These are phyloP conservation scores for Neocloeon triangulifer DNA, from an alignment of 1,140 invertebrate species.

Conservation along the genomic window DNA sequence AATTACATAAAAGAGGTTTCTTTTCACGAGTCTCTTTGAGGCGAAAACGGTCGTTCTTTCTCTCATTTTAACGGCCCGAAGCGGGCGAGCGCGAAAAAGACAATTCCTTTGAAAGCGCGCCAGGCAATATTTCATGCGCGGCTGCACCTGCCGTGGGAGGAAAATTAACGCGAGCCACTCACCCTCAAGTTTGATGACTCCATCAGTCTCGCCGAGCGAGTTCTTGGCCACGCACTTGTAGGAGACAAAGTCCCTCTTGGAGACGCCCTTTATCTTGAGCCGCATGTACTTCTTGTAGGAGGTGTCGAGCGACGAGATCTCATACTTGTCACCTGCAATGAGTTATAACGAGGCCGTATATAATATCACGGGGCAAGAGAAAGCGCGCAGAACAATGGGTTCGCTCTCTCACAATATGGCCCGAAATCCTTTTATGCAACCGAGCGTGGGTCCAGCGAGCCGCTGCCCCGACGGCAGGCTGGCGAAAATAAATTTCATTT, in stretches of 20 bases:
- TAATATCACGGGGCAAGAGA: too few species aligned
- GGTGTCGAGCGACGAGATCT: slow-evolving; percentile 49
- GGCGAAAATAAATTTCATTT: too few species aligned
- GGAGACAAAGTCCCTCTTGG: slow-evolving; percentile 55
- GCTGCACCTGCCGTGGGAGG: neutral
- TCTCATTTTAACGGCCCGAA: too few species aligned
- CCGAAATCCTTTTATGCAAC: too few species aligned
- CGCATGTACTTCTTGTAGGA: slow-evolving; percentile 74
- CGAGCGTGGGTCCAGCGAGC: too few species aligned
- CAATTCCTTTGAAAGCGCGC: neutral
- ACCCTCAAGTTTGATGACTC: slow-evolving; percentile 82
- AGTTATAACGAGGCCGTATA: neutral
- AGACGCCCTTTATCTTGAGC: slow-evolving; percentile 61
- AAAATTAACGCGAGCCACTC: slow-evolving; percentile 13
- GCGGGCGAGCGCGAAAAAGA: too few species aligned
- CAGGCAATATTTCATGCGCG: neutral
- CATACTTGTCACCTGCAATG: slow-evolving; percentile 62
- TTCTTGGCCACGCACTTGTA: slow-evolving; percentile 89
- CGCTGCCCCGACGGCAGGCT: too few species aligned
- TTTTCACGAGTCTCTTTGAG: too few species aligned
- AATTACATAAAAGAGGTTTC: too few species aligned
- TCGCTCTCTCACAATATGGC: too few species aligned
- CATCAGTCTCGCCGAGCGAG: slow-evolving; percentile 76
- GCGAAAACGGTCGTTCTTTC: too few species aligned
- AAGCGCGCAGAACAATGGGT: too few species aligned